These are phyloP conservation scores for Epinotia brunnichana DNA, from an alignment of 2,888 invertebrate species.

Conservation along the genomic window DNA sequence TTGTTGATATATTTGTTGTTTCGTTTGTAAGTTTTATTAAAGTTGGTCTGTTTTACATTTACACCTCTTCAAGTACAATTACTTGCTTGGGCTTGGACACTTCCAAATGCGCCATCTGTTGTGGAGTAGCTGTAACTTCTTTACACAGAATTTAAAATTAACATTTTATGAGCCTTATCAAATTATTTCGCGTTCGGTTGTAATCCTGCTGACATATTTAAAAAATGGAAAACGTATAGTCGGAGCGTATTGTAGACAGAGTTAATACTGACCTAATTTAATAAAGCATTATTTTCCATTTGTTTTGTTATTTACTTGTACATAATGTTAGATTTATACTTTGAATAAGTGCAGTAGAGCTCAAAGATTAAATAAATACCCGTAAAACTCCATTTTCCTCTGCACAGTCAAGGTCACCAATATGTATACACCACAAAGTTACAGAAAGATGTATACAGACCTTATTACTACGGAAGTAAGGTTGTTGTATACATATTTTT, in stretches of 20 bases:
- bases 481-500: no score
- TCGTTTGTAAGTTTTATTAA: background rate
- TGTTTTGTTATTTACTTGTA: background rate
- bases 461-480: no score
- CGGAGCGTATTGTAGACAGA: background rate
- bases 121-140: background rate
- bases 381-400: background rate
- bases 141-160: background rate
- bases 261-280: background rate
- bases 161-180: background rate
- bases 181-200: background rate
- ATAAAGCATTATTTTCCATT: background rate
- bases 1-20: background rate
- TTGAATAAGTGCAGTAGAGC: background rate
- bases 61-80: background rate
- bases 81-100: no score
- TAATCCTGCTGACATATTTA: background rate
- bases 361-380: background rate
- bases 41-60: background rate
- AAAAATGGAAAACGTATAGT: background rate
- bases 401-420: no score
- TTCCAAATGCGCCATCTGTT: constrained; percentile 7
- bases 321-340: background rate
- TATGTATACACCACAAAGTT: no score
- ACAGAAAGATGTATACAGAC: no score